Evolutionary conservation across 2,113 vertebrate genomes (phyloP), one percentile per base, ranked within the genome.

Genomic region (Butastur rufipennis): DNA sequence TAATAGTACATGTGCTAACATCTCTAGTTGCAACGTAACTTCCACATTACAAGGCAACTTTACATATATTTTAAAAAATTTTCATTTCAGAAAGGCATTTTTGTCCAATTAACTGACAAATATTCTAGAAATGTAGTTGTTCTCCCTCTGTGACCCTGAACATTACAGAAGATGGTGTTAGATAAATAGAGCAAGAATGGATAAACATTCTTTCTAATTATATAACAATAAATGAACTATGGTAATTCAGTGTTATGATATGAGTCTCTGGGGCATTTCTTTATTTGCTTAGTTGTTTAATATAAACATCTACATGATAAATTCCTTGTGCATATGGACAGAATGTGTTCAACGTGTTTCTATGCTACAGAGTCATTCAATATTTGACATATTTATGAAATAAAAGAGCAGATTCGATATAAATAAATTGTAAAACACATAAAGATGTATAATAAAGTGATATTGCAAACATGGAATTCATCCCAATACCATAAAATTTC

Each of bases 151-250:
- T 97, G 95, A 98, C 91, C 92, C 81, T 42, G 53, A 97, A 96
- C 66, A 91, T 89, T 94, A 73, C 29, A 96, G 90, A 91, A 95
- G 73, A 48, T 92, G 75, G n/a, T 92, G 53, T 56, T 87, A 93
- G 86, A 90, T 90, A 87, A 96, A 96, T 70, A 81, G 88, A 93
- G 59, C 40, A 97, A 94, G 89, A 97, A 96, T 88, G 40, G 75
- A 95, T 96, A 97, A 97, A 96, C 42, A 87, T 86, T 84, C 14
- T 96, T 89, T 75, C 26, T 82, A 97, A 97, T 97, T 97, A 95
- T 95, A 90, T 83, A 95, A 68, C 38, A 95, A 92, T 61, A 98
- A 97, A 97, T 94, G 66, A 97, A 96, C 93, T 89, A 78, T 90
- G 70, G 67, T 85, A 90, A 72, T 97, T 98, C 72, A 94, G 70